Conservation (phyloP, 1,140 invertebrate genomes). For the Aphelenchoides besseyi region DNA sequence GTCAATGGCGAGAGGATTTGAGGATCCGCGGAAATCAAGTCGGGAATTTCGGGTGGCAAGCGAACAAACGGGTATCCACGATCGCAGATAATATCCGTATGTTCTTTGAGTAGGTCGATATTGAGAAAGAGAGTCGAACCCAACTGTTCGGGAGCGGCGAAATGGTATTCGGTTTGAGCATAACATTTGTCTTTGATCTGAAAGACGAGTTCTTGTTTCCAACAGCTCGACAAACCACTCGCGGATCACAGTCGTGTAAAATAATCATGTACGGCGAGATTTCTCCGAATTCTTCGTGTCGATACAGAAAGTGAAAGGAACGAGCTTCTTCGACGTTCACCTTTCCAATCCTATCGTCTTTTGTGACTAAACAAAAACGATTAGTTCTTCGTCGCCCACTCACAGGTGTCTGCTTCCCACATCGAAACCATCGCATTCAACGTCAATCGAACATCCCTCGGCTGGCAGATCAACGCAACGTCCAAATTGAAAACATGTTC, state of each 20-base stretch:
- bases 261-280: background rate
- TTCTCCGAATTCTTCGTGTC: conserved; percentile 7
- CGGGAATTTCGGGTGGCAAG: background rate
- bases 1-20: background rate
- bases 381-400: background rate
- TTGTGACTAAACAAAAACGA: conserved; percentile 3
- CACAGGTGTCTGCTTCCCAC: background rate
- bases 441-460: background rate
- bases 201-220: background rate
- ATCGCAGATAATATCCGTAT: background rate
- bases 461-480: conserved; percentile 8
- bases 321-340: background rate
- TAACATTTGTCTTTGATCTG: conserved; percentile 2
- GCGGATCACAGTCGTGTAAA: background rate
- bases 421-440: conserved; percentile 2
- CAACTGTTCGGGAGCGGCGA: background rate
- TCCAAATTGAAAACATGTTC: conserved; percentile 8
- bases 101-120: background rate
- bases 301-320: background rate
- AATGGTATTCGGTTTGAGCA: background rate
- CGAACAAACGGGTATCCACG: background rate
- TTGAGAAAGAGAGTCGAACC: background rate
- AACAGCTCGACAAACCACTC: background rate
- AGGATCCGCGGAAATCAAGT: background rate
- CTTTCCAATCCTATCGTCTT: background rate